Conservation (phyloP, 1,140 invertebrate species). For the Neodiprion fabricii region DNA sequence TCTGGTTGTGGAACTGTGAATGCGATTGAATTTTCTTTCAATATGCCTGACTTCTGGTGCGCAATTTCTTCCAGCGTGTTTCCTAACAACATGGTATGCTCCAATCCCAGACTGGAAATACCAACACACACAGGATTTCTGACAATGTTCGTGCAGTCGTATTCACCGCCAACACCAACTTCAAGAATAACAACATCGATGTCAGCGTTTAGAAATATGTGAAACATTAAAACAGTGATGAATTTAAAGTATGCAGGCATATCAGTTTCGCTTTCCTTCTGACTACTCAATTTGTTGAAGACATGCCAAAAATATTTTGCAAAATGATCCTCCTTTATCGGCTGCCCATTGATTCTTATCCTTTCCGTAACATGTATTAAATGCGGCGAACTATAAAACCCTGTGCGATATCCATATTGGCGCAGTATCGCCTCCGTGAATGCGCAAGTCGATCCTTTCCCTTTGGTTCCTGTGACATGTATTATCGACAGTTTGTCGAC, state of each 20-base stretch:
- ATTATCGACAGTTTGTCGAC: conserved; percentile 82
- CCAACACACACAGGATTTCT: conserved; percentile 84
- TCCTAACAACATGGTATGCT: conserved; percentile 88
- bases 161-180: conserved; percentile 96
- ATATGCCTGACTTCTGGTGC: conserved; percentile 95
- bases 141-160: conserved; percentile 94
- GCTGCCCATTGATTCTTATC: conserved; percentile 85
- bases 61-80: conserved; percentile 88
- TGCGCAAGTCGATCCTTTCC: conserved; percentile 94
- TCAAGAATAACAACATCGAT: conserved; percentile 95
- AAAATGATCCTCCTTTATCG: conserved; percentile 79
- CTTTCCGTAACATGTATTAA: conserved; percentile 91
- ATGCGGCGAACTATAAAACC: conserved; percentile 97
- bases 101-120: conserved; percentile 90
- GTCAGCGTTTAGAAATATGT: conserved; percentile 86
- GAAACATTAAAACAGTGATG: conserved; percentile 89
- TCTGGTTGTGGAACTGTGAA: conserved; percentile 76
- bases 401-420: conserved; percentile 85
- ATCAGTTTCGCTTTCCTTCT: conserved; percentile 67
- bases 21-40: conserved; percentile 78
- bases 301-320: conserved; percentile 83
- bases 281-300: conserved; percentile 68
- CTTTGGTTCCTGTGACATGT: conserved; percentile 96
- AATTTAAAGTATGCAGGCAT: conserved; percentile 97
- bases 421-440: conserved; percentile 90